Percentiles rank a stretch among this genome's conserved stretches.
Conservation (phyloP, 2,888 invertebrate genomes). For the Platypus cylindrus region DNA sequence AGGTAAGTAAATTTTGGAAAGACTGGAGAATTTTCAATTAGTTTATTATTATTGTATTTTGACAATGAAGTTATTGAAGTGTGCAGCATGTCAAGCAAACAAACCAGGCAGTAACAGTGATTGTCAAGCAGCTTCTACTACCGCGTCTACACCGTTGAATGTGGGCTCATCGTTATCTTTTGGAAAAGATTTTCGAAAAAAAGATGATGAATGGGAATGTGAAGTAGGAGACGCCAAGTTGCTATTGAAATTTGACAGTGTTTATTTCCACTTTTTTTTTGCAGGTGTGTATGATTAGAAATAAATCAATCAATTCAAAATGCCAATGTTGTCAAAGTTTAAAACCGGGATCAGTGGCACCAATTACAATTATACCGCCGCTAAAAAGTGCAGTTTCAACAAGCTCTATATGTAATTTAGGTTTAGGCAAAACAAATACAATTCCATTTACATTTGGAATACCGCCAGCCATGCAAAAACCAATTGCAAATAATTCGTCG, state of each 20-base stretch:
- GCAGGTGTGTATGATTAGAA: conserved; percentile 43
- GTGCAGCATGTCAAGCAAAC: conserved; percentile 35
- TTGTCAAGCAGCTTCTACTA: background rate
- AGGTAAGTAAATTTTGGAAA: conserved; percentile 18
- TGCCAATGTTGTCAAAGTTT: conserved; percentile 47
- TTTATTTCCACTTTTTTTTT: background rate
- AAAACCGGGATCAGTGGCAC: conserved; percentile 33
- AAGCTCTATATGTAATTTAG: conserved; percentile 21
- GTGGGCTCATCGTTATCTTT: conserved; percentile 9
- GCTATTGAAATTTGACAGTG: background rate
- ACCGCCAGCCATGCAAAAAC: conserved; percentile 15
- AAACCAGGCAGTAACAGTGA: conserved; percentile 5
- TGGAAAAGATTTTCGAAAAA: conserved; percentile 20
- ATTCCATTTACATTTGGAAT: conserved; percentile 34
- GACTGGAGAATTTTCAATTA: background rate
- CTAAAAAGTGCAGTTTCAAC: conserved; percentile 2
- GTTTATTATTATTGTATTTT: background rate
- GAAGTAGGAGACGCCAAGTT: conserved; percentile 15
- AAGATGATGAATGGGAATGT: conserved; percentile 44
- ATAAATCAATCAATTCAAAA: conserved; percentile 28
- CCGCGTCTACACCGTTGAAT: conserved; percentile 7
- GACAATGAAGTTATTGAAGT: conserved; percentile 24
- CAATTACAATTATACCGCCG: no score
- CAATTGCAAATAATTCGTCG: no score
- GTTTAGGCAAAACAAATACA: conserved; percentile 35